phyloP scores from a whole-genome alignment of 2,113 vertebrate species.

The Sardina pilchardus region DNA sequence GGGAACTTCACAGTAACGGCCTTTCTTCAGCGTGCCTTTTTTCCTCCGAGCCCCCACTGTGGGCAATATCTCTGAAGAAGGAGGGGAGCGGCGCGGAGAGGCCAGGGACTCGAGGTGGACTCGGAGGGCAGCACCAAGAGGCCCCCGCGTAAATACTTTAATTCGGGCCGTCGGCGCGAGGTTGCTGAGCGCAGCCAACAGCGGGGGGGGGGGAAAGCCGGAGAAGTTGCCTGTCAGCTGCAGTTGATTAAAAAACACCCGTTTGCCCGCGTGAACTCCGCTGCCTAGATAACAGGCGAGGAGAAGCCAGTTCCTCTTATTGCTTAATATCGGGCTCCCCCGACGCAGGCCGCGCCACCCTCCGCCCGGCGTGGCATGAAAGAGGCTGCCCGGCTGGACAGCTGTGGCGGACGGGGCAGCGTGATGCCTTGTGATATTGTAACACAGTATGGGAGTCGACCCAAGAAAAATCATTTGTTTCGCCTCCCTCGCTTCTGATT shows the following conservation, averaged over 20 bases:
- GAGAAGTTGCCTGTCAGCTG: conserved; percentile 59
- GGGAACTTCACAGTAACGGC: conserved; percentile 65
- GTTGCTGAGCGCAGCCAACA: conserved; percentile 76
- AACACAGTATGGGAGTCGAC: conserved; percentile 38
- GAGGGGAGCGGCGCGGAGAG: conserved; percentile 49
- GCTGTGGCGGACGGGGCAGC: conserved; percentile 46
- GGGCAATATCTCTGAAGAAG: conserved; percentile 72
- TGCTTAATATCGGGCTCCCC: conserved; percentile 50
- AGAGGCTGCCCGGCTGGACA: conserved; percentile 53
- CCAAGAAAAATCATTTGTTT: conserved; percentile 7
- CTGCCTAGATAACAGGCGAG: conserved; percentile 55
- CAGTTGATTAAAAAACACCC: conserved; percentile 72
- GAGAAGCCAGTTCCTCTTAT: conserved; percentile 64
- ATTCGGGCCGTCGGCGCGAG: conserved; percentile 37
- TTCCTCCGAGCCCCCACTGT: conserved; percentile 62
- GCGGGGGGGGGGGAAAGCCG: conserved; percentile 60
- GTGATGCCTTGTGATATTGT: conserved; percentile 58
- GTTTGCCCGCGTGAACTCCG: conserved; percentile 58
- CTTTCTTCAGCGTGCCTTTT: conserved; percentile 52
- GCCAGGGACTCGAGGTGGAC: conserved; percentile 61
- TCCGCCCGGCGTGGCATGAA: conserved; percentile 47
- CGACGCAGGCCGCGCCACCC: conserved; percentile 56
- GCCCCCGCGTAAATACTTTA: not conserved
- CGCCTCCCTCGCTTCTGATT: not conserved
- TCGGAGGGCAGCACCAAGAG: conserved; percentile 56